Evolutionary conservation across 2,113 vertebrate genomes (phyloP).

Genomic region (Nyctereutes procyonoides): DNA sequence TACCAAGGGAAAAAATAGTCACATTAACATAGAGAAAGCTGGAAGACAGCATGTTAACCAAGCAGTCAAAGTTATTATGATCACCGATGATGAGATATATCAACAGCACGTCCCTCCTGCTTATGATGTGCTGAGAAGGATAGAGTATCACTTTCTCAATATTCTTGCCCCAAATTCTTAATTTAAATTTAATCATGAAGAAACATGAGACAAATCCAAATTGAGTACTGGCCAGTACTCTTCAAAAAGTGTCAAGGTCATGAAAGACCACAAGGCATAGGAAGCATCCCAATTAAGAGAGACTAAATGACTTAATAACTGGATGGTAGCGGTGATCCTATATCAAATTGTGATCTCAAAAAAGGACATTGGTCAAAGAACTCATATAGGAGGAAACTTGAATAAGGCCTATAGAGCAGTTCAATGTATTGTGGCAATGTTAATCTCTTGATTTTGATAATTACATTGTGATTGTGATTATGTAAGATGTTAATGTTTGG

Average conservation of each 20-base stretch:
- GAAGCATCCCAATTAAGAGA: neutral
- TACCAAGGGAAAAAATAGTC: neutral
- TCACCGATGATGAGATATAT: neutral
- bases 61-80: neutral
- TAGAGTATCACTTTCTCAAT: neutral
- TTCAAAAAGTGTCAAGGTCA: neutral
- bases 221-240: neutral
- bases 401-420: neutral
- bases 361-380: neutral
- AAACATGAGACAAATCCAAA: neutral
- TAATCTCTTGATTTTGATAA: neutral
- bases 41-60: neutral
- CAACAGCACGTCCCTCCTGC: neutral
- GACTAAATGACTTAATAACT: neutral
- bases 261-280: neutral
- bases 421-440: neutral
- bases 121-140: neutral
- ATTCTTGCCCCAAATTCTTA: neutral
- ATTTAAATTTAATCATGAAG: neutral
- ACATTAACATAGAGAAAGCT: neutral
- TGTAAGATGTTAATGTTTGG: neutral
- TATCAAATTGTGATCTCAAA: neutral
- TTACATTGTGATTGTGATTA: neutral
- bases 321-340: neutral
- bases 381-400: neutral